These are phyloP conservation scores for Leiothrix lutea DNA, from an alignment of 2,113 vertebrate species.

Conservation along the genomic window DNA sequence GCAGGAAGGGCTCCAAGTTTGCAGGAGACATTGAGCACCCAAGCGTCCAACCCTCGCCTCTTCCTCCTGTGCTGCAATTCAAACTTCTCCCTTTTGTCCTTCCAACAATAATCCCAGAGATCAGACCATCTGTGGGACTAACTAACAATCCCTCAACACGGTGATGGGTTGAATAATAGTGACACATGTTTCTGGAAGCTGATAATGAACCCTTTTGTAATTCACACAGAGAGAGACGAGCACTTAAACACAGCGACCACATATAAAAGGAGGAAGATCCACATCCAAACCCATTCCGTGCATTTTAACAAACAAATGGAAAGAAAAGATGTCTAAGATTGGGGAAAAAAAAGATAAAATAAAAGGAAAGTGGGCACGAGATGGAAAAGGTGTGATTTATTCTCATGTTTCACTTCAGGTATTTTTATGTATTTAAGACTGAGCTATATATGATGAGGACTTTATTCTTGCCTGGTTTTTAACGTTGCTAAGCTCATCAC, in stretches of 20 bases:
- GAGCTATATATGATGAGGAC: neutral
- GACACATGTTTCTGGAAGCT: neutral
- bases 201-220: neutral
- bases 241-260: neutral
- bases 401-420: neutral
- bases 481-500: neutral
- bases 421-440: neutral
- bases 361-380: neutral
- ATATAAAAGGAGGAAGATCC: neutral
- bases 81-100: neutral
- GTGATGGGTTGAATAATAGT: neutral
- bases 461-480: constrained; percentile 10
- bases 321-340: neutral
- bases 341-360: no score
- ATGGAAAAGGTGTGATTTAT: neutral
- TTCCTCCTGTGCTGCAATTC: neutral
- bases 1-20: neutral
- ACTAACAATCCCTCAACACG: neutral
- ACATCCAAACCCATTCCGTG: rapidly evolving
- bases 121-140: neutral
- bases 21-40: neutral
- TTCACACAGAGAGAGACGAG: neutral
- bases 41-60: rapidly evolving
- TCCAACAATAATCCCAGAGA: neutral
- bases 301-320: neutral